Conservation (phyloP, 2,113 vertebrate species). For the Aspidoscelis tigris region DNA sequence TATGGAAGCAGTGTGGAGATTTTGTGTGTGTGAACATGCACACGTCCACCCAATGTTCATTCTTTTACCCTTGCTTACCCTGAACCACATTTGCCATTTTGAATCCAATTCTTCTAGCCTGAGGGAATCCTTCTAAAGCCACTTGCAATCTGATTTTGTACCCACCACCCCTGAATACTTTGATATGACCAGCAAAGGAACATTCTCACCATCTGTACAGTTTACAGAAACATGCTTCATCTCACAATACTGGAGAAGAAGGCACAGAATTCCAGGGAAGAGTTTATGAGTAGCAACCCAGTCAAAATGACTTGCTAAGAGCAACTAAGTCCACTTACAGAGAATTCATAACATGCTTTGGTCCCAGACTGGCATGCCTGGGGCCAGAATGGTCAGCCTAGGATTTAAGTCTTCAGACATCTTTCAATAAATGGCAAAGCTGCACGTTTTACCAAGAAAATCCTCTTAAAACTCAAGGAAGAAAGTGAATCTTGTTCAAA, state of each 20-base stretch:
- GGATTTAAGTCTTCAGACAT: conserved; percentile 22
- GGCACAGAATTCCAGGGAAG: not conserved
- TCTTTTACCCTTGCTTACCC: no score
- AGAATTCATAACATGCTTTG: conserved; percentile 19
- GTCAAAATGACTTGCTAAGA: not conserved
- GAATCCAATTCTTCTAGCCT: no score
- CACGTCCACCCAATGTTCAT: no score
- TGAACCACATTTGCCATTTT: no score
- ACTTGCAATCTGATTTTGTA: no score
- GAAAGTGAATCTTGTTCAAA: conserved; percentile 38
- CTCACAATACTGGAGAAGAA: not conserved
- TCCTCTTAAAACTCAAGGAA: conserved; percentile 35
- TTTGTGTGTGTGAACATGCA: no score
- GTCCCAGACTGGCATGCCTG: not conserved
- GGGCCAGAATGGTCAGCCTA: not conserved
- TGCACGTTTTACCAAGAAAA: conserved; percentile 30
- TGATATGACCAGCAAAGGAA: not conserved
- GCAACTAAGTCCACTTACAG: not conserved
- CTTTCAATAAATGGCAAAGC: conserved; percentile 28
- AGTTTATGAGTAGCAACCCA: not conserved
- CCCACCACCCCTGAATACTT: no score
- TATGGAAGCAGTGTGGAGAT: no score
- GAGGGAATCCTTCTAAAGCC: no score
- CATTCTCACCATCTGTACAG: not conserved
- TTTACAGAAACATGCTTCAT: not conserved